phyloP scores from a whole-genome alignment of 2,797 vertebrate genomes.

The Premnoplex brunnescens region DNA sequence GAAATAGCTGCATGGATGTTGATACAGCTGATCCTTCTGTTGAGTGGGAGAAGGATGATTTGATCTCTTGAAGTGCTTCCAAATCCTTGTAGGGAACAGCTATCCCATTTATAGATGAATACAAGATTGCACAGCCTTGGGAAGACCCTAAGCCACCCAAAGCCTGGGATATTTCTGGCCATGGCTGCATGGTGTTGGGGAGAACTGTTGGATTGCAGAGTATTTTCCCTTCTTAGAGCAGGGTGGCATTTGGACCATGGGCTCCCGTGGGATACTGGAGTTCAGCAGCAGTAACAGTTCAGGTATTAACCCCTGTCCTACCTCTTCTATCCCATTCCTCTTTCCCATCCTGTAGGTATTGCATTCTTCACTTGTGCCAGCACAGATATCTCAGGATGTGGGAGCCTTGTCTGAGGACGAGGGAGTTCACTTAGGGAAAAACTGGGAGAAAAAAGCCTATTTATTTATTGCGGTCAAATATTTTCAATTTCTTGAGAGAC shows the following conservation, averaged over 20 bases:
- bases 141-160: neutral
- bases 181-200: accelerated
- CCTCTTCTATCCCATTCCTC: neutral
- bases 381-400: neutral
- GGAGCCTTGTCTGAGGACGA: too few relatives aligned
- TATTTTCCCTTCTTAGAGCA: neutral
- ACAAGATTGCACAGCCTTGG: neutral
- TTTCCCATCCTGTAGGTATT: neutral
- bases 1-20: neutral
- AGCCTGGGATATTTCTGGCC: neutral
- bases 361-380: neutral
- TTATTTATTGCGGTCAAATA: neutral
- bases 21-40: neutral
- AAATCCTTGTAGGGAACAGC: neutral
- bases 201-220: neutral
- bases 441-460: neutral
- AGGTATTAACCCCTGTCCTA: neutral
- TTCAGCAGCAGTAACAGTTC: neutral
- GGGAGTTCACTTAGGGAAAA: neutral
- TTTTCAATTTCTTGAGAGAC: neutral
- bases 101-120: neutral
- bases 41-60: neutral
- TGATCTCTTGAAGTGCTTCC: neutral
- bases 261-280: neutral
- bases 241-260: neutral